Evolutionary conservation across 2,888 invertebrate species (phyloP).

Genomic region (Lysandra bellargus): DNA sequence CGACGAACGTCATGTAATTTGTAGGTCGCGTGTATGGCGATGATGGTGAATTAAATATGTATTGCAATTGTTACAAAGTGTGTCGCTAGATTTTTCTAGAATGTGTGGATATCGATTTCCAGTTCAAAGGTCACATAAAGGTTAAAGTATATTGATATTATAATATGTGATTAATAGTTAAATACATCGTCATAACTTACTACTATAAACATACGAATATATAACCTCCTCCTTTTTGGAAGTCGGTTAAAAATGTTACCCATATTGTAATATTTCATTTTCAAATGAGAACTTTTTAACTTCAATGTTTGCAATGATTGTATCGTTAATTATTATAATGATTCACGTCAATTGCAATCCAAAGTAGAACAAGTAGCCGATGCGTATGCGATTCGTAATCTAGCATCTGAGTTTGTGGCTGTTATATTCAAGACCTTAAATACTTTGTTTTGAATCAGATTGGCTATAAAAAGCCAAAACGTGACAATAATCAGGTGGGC

Average conservation of each 20-base stretch:
- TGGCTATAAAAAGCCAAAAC: not conserved
- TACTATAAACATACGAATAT: too few relatives aligned
- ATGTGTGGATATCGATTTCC: not conserved
- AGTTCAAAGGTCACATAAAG: not conserved
- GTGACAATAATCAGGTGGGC: not conserved
- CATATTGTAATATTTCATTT: too few relatives aligned
- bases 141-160: not conserved
- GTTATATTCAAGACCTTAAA: too few relatives aligned
- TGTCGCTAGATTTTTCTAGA: not conserved
- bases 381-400: not conserved
- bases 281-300: not conserved
- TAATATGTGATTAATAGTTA: not conserved
- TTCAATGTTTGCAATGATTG: not conserved
- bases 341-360: not conserved
- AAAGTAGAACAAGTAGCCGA: not conserved
- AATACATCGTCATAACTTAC: not conserved
- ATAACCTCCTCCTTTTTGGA: too few relatives aligned
- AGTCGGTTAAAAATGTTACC: too few relatives aligned
- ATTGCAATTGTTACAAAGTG: slow-evolving; percentile 11
- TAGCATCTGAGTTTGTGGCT: too few relatives aligned
- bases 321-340: not conserved
- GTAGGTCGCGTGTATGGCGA: slow-evolving; percentile 16
- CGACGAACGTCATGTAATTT: slow-evolving; percentile 13
- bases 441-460: too few relatives aligned
- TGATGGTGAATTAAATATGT: slow-evolving; percentile 24